Percentiles rank a stretch among this genome's conserved stretches.
phyloP scores from a whole-genome alignment of 2,888 invertebrate genomes.

The Eupeodes luniger region DNA sequence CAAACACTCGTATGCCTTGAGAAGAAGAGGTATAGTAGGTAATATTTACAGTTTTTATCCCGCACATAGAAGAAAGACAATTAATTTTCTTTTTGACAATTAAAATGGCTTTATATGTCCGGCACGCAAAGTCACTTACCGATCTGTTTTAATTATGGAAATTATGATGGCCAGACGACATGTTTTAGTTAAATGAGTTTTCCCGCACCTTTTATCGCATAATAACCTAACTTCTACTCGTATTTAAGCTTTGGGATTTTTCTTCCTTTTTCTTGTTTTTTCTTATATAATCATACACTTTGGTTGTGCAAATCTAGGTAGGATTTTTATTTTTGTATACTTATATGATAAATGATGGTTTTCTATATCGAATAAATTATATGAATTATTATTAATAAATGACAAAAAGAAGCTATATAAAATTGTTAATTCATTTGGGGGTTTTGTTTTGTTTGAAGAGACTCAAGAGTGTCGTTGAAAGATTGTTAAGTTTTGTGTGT shows the following conservation, averaged over 20 bases:
- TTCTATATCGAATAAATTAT: conserved; percentile 24
- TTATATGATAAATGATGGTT: conserved; percentile 19
- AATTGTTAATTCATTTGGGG: neutral
- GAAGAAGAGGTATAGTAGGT: too few species aligned
- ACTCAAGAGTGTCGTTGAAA: too few species aligned
- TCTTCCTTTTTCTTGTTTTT: neutral
- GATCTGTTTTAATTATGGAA: conserved; percentile 76
- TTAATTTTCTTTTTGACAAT: conserved; percentile 75
- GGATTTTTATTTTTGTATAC: conserved; percentile 7
- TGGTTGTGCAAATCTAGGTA: conserved; percentile 15
- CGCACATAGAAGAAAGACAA: conserved; percentile 58
- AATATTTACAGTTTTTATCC: conserved; percentile 29
- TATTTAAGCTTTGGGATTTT: neutral
- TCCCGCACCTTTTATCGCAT: conserved; percentile 68
- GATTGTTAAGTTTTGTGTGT: too few species aligned
- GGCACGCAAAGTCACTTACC: conserved; percentile 76
- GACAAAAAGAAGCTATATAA: neutral
- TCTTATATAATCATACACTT: neutral
- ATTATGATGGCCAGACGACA: conserved; percentile 75
- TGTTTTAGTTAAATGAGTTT: conserved; percentile 76
- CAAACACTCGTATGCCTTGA: too few species aligned
- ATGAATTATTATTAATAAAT: conserved; percentile 19
- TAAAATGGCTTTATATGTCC: conserved; percentile 76
- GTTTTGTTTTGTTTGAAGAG: too few species aligned
- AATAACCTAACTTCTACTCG: neutral